These are phyloP conservation scores for Cyprinodon diabolis DNA, from an alignment of 2,797 vertebrate species.

Conservation along the genomic window DNA sequence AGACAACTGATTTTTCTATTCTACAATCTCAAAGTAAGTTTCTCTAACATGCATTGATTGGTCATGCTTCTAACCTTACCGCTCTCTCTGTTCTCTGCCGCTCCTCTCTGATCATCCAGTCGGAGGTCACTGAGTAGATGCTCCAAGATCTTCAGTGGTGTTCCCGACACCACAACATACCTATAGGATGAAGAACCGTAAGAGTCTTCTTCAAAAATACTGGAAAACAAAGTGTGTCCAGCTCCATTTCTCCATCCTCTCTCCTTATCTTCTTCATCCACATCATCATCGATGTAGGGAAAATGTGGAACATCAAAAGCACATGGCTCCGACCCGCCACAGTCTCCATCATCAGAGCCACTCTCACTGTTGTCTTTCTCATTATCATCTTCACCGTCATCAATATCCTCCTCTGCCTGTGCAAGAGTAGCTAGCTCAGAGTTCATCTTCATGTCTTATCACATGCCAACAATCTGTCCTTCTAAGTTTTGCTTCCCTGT, in stretches of 20 bases:
- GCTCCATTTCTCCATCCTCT: constrained; percentile 26
- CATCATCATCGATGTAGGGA: constrained; percentile 71
- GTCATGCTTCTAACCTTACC: constrained; percentile 74
- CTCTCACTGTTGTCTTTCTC: constrained; percentile 26
- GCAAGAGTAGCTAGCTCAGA: constrained; percentile 75
- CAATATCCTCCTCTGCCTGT: constrained; percentile 78
- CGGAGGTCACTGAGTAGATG: constrained; percentile 94
- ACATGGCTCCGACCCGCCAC: constrained; percentile 48
- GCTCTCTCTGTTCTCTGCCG: constrained; percentile 88
- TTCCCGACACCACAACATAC: constrained; percentile 96
- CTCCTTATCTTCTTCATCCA: constrained; percentile 41
- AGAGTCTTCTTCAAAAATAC: constrained; percentile 84
- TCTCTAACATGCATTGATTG: not conserved
- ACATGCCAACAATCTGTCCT: constrained; percentile 46
- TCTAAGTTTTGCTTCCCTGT: constrained; percentile 39
- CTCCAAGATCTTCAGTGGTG: constrained; percentile 97
- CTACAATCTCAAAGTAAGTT: not conserved
- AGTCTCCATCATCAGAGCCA: constrained; percentile 43
- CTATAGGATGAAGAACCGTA: constrained; percentile 81
- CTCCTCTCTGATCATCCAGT: constrained; percentile 87
- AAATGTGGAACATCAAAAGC: constrained; percentile 94
- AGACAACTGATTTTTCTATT: not conserved
- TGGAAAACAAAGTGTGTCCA: constrained; percentile 66
- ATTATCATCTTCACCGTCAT: constrained; percentile 51
- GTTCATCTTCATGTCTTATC: constrained; percentile 83